These are phyloP conservation scores for Neopelma chrysocephalum DNA, from an alignment of 2,797 vertebrate genomes.

Conservation along the genomic window DNA sequence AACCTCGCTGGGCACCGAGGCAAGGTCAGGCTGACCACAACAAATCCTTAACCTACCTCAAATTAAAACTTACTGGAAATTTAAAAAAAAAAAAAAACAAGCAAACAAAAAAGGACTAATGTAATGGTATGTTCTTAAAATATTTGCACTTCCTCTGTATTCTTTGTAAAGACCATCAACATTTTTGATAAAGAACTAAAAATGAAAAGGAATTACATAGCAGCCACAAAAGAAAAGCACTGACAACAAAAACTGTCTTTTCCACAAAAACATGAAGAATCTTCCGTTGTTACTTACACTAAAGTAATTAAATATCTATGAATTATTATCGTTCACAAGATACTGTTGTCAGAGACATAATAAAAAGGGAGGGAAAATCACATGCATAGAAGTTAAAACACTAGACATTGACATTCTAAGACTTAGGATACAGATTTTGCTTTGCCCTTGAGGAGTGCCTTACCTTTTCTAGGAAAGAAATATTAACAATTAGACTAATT, in stretches of 20 bases:
- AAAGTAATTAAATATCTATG: background rate
- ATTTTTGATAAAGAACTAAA: background rate
- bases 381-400: background rate
- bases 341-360: background rate
- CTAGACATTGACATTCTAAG: background rate
- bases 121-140: background rate
- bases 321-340: background rate
- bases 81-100: background rate
- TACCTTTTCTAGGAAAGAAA: background rate
- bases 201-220: background rate
- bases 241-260: background rate
- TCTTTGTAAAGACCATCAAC: background rate
- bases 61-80: background rate
- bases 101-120: accelerated
- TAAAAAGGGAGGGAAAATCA: background rate
- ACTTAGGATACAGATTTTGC: background rate
- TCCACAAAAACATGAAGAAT: background rate
- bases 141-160: background rate
- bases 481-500: background rate
- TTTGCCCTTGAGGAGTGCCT: background rate
- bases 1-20: background rate
- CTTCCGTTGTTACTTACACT: background rate
- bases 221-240: background rate
- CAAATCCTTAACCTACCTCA: background rate
- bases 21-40: background rate